Percentiles rank a stretch among this genome's conserved stretches.
These are phyloP conservation scores for Cataglyphis cursor DNA, from an alignment of 2,888 invertebrate genomes.

Conservation along the genomic window DNA sequence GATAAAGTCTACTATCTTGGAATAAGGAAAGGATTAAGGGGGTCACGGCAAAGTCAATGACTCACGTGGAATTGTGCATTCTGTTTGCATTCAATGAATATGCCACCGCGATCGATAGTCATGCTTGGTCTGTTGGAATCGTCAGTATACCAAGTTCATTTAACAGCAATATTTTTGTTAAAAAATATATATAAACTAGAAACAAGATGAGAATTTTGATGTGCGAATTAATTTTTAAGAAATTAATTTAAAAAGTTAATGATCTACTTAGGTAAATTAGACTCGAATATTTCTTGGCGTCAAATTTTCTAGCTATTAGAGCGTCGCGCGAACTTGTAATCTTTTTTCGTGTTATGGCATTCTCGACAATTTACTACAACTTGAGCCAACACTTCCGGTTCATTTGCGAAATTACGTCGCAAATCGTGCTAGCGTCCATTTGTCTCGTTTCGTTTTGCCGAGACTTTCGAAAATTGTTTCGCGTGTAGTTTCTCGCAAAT, in stretches of 20 bases:
- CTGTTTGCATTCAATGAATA: constrained; percentile 42
- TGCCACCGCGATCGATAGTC: constrained; percentile 28
- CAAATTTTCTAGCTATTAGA: not conserved
- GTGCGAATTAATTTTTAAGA: not conserved
- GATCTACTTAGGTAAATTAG: not conserved
- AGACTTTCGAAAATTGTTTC: constrained; percentile 55
- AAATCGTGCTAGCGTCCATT: constrained; percentile 60
- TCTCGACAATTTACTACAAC: constrained; percentile 12
- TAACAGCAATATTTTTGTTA: not conserved
- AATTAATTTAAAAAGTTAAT: not conserved
- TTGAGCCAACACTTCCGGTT: constrained; percentile 67
- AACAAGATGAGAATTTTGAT: not conserved
- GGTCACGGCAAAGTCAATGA: constrained; percentile 51
- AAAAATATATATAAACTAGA: not conserved
- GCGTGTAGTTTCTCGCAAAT: constrained; percentile 58
- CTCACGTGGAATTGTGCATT: constrained; percentile 26
- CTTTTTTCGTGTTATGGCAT: constrained; percentile 42
- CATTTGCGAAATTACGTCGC: constrained; percentile 65
- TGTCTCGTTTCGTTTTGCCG: constrained; percentile 39
- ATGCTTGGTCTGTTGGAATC: not conserved
- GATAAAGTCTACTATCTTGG: not conserved
- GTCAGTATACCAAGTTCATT: not conserved
- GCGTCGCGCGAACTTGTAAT: not conserved
- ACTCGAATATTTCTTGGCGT: constrained; percentile 1
- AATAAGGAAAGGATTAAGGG: constrained; percentile 30